These are phyloP conservation scores for Agrotis exclamationis DNA, from an alignment of 2,888 invertebrate species.

Conservation along the genomic window DNA sequence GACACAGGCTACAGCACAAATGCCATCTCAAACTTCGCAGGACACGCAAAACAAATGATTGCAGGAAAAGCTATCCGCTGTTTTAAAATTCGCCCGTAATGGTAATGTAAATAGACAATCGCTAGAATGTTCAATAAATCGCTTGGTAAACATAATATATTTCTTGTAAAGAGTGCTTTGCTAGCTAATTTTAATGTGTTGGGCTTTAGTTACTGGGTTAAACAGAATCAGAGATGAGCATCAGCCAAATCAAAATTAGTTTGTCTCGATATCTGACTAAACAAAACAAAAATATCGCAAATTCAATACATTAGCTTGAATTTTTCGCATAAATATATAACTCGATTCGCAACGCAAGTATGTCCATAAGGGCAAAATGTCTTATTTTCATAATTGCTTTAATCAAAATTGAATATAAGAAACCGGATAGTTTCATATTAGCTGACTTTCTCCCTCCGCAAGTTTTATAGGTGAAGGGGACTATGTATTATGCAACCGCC, in stretches of 20 bases:
- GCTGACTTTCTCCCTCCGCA: background rate
- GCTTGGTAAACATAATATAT: background rate
- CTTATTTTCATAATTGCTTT: background rate
- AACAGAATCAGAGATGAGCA: too few relatives aligned
- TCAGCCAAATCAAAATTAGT: too few relatives aligned
- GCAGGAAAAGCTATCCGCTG: background rate
- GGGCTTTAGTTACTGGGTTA: background rate
- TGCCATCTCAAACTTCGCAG: background rate
- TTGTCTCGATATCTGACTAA: too few relatives aligned
- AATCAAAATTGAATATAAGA: background rate
- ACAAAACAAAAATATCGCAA: background rate
- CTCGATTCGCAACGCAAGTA: conserved; percentile 9
- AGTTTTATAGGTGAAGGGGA: conserved; percentile 10
- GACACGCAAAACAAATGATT: conserved; percentile 5
- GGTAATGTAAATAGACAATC: background rate
- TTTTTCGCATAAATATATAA: background rate
- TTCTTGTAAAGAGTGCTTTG: background rate
- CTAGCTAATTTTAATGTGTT: background rate
- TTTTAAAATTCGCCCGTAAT: conserved; percentile 15
- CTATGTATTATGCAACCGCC: background rate
- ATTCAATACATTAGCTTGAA: background rate
- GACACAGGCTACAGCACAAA: background rate
- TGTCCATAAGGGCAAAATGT: background rate
- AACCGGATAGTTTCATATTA: background rate
- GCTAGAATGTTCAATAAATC: background rate